These are phyloP conservation scores for Tokudaia tokunoshimensis DNA, from an alignment of 2,797 vertebrate genomes.

Conservation along the genomic window DNA sequence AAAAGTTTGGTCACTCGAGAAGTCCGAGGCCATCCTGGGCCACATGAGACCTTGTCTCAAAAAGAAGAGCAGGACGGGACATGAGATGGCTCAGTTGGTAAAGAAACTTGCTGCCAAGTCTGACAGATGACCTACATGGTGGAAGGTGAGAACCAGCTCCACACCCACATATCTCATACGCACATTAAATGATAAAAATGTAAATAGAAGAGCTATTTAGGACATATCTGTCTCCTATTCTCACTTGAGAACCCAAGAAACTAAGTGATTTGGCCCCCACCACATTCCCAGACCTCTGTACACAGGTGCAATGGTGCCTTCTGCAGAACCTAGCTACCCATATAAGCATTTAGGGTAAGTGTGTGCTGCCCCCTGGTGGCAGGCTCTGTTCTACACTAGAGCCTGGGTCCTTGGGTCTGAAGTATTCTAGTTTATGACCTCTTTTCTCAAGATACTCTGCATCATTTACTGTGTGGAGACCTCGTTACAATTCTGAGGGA, in stretches of 20 bases:
- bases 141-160: neutral
- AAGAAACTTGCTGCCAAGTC: neutral
- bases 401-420: neutral
- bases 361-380: constrained; percentile 66
- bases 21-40: neutral
- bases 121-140: neutral
- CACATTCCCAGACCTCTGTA: neutral
- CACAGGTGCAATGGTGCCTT: too few relatives aligned
- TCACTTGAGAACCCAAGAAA: neutral
- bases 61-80: neutral
- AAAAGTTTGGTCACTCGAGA: neutral
- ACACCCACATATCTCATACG: neutral
- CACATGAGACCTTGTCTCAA: neutral
- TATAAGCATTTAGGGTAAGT: neutral
- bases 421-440: neutral
- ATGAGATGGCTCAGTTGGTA: neutral
- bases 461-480: neutral
- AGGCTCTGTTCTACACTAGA: neutral
- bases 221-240: neutral
- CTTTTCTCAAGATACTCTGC: constrained; percentile 5
- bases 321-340: neutral
- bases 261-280: neutral
- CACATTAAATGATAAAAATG: neutral
- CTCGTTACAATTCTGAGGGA: neutral
- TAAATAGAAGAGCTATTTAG: neutral